These are phyloP conservation scores for Tiphia femorata DNA, from an alignment of 2,888 invertebrate species.

Conservation along the genomic window DNA sequence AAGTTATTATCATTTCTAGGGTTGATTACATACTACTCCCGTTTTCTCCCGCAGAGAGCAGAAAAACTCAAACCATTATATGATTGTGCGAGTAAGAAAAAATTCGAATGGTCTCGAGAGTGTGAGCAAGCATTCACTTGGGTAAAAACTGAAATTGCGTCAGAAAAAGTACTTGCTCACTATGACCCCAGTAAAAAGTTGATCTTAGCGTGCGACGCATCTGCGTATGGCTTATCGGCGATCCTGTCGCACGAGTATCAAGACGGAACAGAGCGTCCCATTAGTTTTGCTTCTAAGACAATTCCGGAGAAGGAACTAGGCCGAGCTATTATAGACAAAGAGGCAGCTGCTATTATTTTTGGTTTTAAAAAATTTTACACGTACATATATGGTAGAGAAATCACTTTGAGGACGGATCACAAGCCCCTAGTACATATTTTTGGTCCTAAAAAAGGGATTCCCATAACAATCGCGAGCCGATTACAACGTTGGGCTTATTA, in stretches of 20 bases:
- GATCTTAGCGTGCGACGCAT: conserved; percentile 22
- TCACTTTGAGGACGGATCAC: conserved; percentile 29
- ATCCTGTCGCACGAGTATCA: conserved; percentile 16
- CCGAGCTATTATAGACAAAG: conserved; percentile 31
- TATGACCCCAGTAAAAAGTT: conserved; percentile 18
- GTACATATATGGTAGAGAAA: conserved; percentile 21
- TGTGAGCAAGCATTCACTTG: conserved; percentile 11
- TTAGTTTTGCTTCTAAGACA: conserved; percentile 13
- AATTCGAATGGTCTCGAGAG: conserved; percentile 41
- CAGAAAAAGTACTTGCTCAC: conserved; percentile 26
- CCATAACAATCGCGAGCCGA: conserved; percentile 15
- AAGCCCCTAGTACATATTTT: conserved; percentile 26
- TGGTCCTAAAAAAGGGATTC: conserved; percentile 20
- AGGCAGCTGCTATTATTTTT: conserved; percentile 30
- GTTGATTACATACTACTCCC: conserved; percentile 55
- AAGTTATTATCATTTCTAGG: conserved; percentile 46
- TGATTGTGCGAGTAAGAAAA: conserved; percentile 14
- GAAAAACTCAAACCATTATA: conserved; percentile 44
- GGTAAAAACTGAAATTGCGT: conserved; percentile 31
- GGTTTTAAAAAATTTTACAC: conserved; percentile 25
- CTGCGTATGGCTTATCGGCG: conserved; percentile 3
- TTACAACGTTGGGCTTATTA: conserved; percentile 31
- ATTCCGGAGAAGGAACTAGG: conserved; percentile 21
- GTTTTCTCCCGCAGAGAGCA: conserved; percentile 51
- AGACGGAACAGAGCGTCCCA: conserved; percentile 11